Base-by-base conservation (phyloP, 2,888 invertebrate species). In the Villa cingulata region DNA sequence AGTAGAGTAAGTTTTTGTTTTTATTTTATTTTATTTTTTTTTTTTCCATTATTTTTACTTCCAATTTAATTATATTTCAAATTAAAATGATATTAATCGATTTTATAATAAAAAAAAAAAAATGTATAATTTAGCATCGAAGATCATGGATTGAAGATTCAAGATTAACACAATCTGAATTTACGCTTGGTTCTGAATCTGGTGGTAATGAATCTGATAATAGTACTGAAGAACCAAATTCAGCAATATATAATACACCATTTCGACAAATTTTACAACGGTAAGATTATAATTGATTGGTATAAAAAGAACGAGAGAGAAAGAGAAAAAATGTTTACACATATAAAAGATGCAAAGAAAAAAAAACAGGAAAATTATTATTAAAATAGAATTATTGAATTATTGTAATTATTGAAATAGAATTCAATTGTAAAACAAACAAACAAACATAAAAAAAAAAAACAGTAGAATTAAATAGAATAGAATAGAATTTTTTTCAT, bases 191-290 rank as follows among this genome's bases (percentile, higher is more conserved):
- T 23, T 80, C 80, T 5, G 78, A 78, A 62, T 86, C 86, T 0
- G 83, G 81, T 17, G 80, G 77, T 23, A 80, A 79, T 58, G 86
- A 86, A 63, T 87, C 87, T 0, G 87, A 88, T 59, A 84, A 80
- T 43, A 86, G 86, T 53, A 73, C 73, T 41, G 84, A 85, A 57
- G 86, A 80, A 51, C 68, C 68, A 12, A 57, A 59, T 36, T 69
- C 70, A 4, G 62, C 65, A 41, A 62, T 63, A 10, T 36, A n/a
- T 36, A 59, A 62, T 50, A 55, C 73, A 62, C 51, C 77, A 66
- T 55, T 74, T 56, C 59, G 77, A 62, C 58, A 77, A 69, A 66
- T 75, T 65, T 44, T 75, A 65, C 65, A 67, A 62, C 53, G 77
- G 75, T 68, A 74, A 72, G 23, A 23, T 23, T 23, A n/a, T n/a